Conservation (phyloP, 2,888 invertebrate species). For the Phyto melanocephala region DNA sequence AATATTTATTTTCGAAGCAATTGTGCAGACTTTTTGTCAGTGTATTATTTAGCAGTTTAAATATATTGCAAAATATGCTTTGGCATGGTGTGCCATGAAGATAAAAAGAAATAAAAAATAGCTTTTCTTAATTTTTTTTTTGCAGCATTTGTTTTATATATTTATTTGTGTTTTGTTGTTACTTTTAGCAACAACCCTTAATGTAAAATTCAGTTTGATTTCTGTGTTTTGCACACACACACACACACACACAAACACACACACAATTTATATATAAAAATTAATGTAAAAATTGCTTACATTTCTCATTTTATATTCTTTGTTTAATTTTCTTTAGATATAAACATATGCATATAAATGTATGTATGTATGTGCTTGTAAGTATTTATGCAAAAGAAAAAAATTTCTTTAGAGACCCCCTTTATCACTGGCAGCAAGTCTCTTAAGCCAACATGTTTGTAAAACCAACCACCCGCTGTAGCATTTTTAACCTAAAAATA, state of each 20-base stretch:
- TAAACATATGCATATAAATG: background rate
- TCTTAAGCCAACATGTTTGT: conserved; percentile 61
- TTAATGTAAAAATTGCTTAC: conserved; percentile 11
- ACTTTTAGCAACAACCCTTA: conserved; percentile 58
- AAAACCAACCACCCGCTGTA: conserved; percentile 16
- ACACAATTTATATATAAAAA: background rate
- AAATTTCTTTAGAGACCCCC: conserved; percentile 71
- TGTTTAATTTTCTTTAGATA: background rate
- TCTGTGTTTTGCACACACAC: background rate
- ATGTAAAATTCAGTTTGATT: conserved; percentile 49
- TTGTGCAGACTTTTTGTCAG: too few relatives aligned
- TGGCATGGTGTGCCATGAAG: conserved; percentile 48
- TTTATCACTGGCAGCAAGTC: conserved; percentile 64
- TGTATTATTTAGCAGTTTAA: too few relatives aligned
- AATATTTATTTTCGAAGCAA: too few relatives aligned
- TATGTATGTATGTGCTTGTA: too few relatives aligned
- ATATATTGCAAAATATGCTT: conserved; percentile 70
- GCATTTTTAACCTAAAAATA: background rate
- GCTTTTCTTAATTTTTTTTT: conserved; percentile 52
- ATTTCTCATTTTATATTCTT: conserved; percentile 47
- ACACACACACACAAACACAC: background rate
- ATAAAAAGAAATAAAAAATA: conserved; percentile 60
- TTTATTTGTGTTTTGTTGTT: background rate
- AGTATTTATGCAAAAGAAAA: background rate
- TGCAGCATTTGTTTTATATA: conserved; percentile 24